phyloP scores from a whole-genome alignment of 1,140 invertebrate species.

The Acromyrmex charruanus region DNA sequence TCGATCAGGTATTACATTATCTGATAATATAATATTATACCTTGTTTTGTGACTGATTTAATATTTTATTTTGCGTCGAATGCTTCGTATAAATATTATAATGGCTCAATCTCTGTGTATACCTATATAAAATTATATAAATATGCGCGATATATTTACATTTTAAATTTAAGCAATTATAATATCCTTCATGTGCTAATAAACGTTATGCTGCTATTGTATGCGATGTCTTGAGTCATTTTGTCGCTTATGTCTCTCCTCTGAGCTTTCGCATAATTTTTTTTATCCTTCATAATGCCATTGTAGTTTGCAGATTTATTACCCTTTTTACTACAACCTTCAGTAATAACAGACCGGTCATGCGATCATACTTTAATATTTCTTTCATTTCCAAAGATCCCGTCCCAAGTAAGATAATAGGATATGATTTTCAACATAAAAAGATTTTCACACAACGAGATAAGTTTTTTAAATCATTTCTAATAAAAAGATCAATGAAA shows the following conservation, averaged over 20 bases:
- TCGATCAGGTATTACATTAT: background rate
- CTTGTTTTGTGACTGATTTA: conserved; percentile 67
- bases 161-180: conserved; percentile 81
- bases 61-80: conserved; percentile 72
- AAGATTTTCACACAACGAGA: background rate
- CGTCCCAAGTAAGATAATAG: background rate
- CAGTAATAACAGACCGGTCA: conserved; percentile 23
- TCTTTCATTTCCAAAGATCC: conserved; percentile 15
- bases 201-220: conserved; percentile 85
- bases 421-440: background rate
- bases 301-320: conserved; percentile 34
- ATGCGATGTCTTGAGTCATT: conserved; percentile 85
- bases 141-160: conserved; percentile 74
- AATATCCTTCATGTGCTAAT: conserved; percentile 84
- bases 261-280: conserved; percentile 67
- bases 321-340: conserved; percentile 13
- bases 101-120: conserved; percentile 67
- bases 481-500: background rate
- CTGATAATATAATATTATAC: conserved; percentile 38
- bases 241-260: conserved; percentile 83
- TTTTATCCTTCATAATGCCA: conserved; percentile 45
- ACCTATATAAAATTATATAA: conserved; percentile 73
- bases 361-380: background rate
- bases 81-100: conserved; percentile 76
- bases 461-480: background rate